Percentiles rank a stretch among this genome's conserved stretches.
These are phyloP conservation scores for Cercocebus atys DNA, from an alignment of 2,113 vertebrate species.

Conservation along the genomic window DNA sequence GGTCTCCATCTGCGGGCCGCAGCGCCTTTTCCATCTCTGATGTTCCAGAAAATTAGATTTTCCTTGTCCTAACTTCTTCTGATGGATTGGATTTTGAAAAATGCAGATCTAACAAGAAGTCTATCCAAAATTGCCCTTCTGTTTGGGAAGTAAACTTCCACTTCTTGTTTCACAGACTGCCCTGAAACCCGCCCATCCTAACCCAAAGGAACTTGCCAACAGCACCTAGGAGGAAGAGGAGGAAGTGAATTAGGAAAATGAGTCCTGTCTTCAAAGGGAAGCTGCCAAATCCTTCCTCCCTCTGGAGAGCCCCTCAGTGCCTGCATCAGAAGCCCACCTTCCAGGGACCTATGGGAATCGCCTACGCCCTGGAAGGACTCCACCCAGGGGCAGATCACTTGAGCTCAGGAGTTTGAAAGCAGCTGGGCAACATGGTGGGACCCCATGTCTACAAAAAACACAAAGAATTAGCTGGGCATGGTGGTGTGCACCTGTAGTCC, in stretches of 20 bases:
- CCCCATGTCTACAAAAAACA: no score
- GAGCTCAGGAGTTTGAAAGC: background rate
- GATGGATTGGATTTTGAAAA: background rate
- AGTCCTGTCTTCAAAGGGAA: fast-evolving
- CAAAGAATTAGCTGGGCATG: no score
- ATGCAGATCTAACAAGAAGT: background rate
- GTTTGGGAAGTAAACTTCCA: background rate
- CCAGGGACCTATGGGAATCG: fast-evolving
- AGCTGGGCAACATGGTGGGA: no score
- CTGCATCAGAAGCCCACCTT: background rate
- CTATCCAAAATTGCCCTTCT: background rate
- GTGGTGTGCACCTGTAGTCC: no score
- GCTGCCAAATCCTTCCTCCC: fast-evolving
- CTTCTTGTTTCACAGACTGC: background rate
- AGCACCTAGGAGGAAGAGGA: fast-evolving
- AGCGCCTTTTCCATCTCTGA: fast-evolving
- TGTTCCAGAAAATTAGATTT: background rate
- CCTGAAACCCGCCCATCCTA: fast-evolving
- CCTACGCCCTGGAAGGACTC: fast-evolving
- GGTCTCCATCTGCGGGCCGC: fast-evolving
- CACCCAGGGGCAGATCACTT: background rate
- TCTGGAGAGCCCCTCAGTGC: fast-evolving
- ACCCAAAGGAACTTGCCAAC: background rate
- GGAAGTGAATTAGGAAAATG: fast-evolving
- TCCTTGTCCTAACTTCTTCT: background rate